Conservation (phyloP, 2,888 invertebrate species). For the Melanostoma scalare region DNA sequence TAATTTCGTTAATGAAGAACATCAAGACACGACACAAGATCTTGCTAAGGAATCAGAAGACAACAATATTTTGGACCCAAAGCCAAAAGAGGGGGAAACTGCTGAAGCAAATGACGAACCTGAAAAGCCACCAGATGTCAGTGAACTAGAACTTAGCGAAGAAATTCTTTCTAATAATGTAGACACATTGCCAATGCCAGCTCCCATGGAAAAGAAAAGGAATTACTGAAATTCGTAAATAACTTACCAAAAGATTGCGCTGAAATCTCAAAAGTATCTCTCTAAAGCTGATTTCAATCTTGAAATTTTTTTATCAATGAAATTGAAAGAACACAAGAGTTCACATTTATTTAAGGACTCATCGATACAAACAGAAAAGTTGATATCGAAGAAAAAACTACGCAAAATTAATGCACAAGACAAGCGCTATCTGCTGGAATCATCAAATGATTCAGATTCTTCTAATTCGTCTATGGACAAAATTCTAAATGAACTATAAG, state of each 20-base stretch:
- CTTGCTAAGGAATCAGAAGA: too few species aligned
- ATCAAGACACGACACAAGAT: too few species aligned
- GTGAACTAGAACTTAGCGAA: too few species aligned
- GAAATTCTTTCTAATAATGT: too few species aligned
- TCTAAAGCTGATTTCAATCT: slow-evolving; percentile 72
- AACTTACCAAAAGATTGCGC: slow-evolving; percentile 76
- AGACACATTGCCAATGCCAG: background rate
- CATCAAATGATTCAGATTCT: slow-evolving; percentile 73
- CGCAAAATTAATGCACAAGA: slow-evolving; percentile 74
- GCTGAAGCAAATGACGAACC: slow-evolving; percentile 7
- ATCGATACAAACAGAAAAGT: slow-evolving; percentile 73
- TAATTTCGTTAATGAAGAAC: background rate
- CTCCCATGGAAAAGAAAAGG: slow-evolving; percentile 42
- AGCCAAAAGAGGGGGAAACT: background rate
- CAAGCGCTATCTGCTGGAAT: slow-evolving; percentile 74
- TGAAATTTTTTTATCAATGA: slow-evolving; percentile 73
- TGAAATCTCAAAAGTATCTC: slow-evolving; percentile 48
- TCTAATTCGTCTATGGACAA: slow-evolving; percentile 53
- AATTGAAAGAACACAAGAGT: slow-evolving; percentile 74
- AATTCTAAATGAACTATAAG: slow-evolving; percentile 22
- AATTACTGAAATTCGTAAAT: slow-evolving; percentile 75
- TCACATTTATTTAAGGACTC: slow-evolving; percentile 50
- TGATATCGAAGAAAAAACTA: slow-evolving; percentile 72
- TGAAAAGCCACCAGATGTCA: background rate
- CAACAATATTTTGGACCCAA: too few species aligned